Base-by-base conservation (phyloP, 1,140 invertebrate genomes). In the Pogonognathellus flavescens region DNA sequence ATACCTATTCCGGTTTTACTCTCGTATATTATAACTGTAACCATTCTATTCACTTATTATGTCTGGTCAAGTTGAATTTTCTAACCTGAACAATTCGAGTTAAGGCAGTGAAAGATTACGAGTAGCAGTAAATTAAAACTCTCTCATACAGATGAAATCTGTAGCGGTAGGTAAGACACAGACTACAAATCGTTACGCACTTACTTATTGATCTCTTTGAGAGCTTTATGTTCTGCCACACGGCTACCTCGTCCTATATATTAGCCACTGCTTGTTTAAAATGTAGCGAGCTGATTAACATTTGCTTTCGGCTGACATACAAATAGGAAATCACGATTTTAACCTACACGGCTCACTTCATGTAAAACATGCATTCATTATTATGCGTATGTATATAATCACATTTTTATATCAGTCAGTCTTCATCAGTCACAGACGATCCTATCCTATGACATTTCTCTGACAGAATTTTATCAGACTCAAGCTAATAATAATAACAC, bases 1-100 rank as follows among this genome's bases (percentile, higher is more conserved):
- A 66, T 66, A 66, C 20, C 5, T 13, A 66, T 66, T 66, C 62
- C 62, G 62, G 62, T 66, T 66, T 66, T 66, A 66, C 62, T 66
- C 62, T 66, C 62, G 62, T 66, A 66, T 66, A 66, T 66, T 66
- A 31, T 4, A 66, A 25, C 16, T 16, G 16, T 55, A 55, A 55
- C 16, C 2, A 66, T 3, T 41, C 31, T 41, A 41, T 41, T 41
- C 31, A 41, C 31, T 41, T 41, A 41, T 41, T 41, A 41, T 41
- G 31, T 41, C 31, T 41, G 31, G 31, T 41, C 31, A 3, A 6
- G 31, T 41, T 41, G 31, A 41, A 41, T 41, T 41, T 41, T 41
- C 31, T 41, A 41, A 41, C 31, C 31, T 41, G 31, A 41, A 41
- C 31, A 41, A 41, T 41, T 41, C 31, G 6, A 41, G 31, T 41